Evolutionary conservation across 2,888 invertebrate species (phyloP), one percentile per base, ranked within the genome.

Genomic region (Caenorhabditis plicata): DNA sequence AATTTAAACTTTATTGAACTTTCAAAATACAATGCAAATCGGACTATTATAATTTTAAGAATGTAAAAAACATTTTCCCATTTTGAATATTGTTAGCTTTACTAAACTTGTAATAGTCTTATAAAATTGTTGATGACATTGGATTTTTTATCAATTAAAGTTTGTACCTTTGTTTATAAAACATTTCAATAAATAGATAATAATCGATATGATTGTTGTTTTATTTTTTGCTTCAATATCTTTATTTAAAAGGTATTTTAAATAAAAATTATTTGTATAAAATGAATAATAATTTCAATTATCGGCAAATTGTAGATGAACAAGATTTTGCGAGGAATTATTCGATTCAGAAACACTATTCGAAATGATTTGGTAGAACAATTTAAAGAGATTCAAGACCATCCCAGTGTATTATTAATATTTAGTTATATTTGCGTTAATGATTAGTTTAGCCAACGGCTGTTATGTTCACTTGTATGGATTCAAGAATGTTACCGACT

Each of bases 381-480:
- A 83, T 93, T 94, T 84, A 85, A 89, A 82, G 86, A 88, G 86
- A 90, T 93, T 72, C 86, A 87, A 82, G 88, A 92, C 84, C 87
- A 91, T 85, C 92, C 92, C 26, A 87, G 87, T 85, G 90, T 91
- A 85, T 55, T 38, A 42, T 20, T 8, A 20, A 17, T 1, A 20
- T 13, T 4, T 32, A 8, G 17, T 5, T 35, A 19, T 20, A 27
- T 1, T 39, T 15, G 15, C 8, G 13, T 13, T 26, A 8, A 13
- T 47, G 8, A 5, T 11, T 29, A 20, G 19, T 86, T 81, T 83
- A 95, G 93, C 94, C 94, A 20, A 91, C 91, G 86, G 92, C 93
- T 65, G 89, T 95, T 63, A 92, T 95, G 85, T 93, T 94, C 84
- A 92, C 93, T 39, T 95, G 95, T 83, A 93, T 95, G 89, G 95